A percentile compares a stretch with the other conserved stretches of the same genome.
These are phyloP conservation scores for Telmatochromis sp. DNA, from an alignment of 2,113 vertebrate genomes.

Conservation along the genomic window DNA sequence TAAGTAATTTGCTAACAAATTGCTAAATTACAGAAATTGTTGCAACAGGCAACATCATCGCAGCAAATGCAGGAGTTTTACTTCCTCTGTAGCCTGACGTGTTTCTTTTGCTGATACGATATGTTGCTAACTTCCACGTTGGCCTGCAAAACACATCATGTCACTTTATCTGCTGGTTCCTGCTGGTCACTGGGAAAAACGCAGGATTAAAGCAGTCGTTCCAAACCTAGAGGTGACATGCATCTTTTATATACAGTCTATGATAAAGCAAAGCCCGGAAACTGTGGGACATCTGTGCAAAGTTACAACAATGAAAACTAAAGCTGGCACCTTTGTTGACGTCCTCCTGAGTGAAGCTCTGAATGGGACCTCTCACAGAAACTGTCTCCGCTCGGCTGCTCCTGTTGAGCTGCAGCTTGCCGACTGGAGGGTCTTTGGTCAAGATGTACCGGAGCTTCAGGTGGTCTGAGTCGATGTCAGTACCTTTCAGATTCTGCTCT, in stretches of 20 bases:
- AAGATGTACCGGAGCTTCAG: conserved; percentile 74
- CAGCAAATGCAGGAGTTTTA: not conserved
- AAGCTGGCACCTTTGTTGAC: conserved; percentile 76
- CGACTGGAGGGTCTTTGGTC: conserved; percentile 76
- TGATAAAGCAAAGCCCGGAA: rapidly evolving
- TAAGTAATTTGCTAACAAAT: not conserved
- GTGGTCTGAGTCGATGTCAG: conserved; percentile 71
- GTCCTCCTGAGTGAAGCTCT: conserved; percentile 88
- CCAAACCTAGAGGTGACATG: not conserved
- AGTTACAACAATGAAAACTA: not conserved
- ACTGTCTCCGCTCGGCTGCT: conserved; percentile 56
- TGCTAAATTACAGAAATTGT: not conserved
- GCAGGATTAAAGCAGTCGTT: not conserved
- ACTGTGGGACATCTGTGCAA: not conserved
- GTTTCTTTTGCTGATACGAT: not conserved
- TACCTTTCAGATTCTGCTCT: conserved; percentile 82
- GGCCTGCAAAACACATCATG: not conserved
- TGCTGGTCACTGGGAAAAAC: not conserved
- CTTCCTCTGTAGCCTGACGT: not conserved
- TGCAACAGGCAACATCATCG: rapidly evolving
- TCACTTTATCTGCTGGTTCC: not conserved
- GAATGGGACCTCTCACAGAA: conserved; percentile 75
- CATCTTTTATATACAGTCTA: not conserved
- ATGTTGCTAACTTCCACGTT: rapidly evolving
- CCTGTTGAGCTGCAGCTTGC: conserved; percentile 72